Percentiles rank a stretch among this genome's conserved stretches.
phyloP scores from a whole-genome alignment of 2,113 vertebrate species.

The Thunnus thynnus region DNA sequence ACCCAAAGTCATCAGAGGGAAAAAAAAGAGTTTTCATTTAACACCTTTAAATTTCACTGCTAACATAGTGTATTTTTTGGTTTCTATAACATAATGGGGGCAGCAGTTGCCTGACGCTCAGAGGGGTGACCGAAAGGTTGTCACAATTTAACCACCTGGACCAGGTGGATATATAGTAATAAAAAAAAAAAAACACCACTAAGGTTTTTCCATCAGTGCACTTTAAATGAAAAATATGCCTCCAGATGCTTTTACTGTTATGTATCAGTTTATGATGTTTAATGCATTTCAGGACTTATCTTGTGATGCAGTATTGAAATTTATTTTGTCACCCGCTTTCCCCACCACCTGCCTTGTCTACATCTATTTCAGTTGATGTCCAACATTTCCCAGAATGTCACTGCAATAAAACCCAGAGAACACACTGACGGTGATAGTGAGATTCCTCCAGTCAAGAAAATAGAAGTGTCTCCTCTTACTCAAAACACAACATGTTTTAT shows the following conservation, averaged over 20 bases:
- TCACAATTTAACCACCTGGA: conserved; percentile 8
- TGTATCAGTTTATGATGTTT: conserved; percentile 36
- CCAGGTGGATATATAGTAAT: conserved; percentile 8
- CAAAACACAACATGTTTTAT: conserved; percentile 42
- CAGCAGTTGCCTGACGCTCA: neutral
- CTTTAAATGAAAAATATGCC: conserved; percentile 28
- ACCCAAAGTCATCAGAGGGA: too few species aligned
- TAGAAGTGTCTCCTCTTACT: neutral
- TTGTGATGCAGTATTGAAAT: conserved; percentile 20
- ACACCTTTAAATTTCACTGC: neutral
- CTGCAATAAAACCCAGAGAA: conserved; percentile 13
- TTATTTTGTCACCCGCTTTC: neutral
- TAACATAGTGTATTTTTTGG: neutral
- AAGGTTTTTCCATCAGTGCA: conserved; percentile 9
- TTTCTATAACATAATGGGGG: too few species aligned
- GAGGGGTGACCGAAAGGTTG: conserved; percentile 13
- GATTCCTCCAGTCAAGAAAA: neutral
- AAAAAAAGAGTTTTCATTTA: neutral
- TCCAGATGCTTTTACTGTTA: conserved; percentile 31
- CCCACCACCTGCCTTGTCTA: neutral
- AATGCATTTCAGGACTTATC: conserved; percentile 30
- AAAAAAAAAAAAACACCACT: neutral
- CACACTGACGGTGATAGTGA: neutral
- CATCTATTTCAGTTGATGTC: conserved; percentile 23
- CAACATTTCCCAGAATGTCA: conserved; percentile 33